Evolutionary conservation across 2,797 vertebrate genomes (phyloP).

Genomic region (Premnoplex brunnescens): DNA sequence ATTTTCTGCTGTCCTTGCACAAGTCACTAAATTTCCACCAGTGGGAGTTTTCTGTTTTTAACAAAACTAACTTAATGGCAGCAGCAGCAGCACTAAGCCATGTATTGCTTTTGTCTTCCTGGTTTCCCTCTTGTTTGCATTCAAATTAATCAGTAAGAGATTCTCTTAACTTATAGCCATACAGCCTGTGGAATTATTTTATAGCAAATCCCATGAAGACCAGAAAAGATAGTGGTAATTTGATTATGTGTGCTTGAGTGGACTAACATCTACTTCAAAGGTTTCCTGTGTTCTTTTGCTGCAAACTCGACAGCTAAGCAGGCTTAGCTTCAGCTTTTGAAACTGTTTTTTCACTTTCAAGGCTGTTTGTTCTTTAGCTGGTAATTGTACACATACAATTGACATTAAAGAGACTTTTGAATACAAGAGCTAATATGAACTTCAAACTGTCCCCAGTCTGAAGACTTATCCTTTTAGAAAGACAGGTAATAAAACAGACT

Average conservation of each 20-base stretch:
- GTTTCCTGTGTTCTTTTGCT: neutral
- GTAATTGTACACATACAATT: neutral
- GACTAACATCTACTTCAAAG: neutral
- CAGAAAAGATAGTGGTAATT: neutral
- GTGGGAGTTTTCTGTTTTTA: neutral
- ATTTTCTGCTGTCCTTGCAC: neutral
- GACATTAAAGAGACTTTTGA: neutral
- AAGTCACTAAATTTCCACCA: neutral
- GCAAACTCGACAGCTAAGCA: neutral
- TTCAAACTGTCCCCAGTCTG: neutral
- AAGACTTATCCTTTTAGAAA: neutral
- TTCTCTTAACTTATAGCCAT: neutral
- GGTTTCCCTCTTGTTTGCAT: neutral
- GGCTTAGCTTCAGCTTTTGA: neutral
- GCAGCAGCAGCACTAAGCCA: neutral
- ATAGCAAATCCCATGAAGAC: neutral
- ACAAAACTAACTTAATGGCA: neutral
- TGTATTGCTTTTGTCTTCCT: neutral
- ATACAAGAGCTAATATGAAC: neutral
- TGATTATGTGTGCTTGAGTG: neutral
- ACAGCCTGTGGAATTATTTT: neutral
- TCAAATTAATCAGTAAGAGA: neutral
- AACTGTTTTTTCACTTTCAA: neutral
- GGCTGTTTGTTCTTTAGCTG: neutral
- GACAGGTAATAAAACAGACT: constrained; percentile 19